Evolutionary conservation across 2,113 vertebrate genomes (phyloP).

Genomic region (Ceratotherium simum): DNA sequence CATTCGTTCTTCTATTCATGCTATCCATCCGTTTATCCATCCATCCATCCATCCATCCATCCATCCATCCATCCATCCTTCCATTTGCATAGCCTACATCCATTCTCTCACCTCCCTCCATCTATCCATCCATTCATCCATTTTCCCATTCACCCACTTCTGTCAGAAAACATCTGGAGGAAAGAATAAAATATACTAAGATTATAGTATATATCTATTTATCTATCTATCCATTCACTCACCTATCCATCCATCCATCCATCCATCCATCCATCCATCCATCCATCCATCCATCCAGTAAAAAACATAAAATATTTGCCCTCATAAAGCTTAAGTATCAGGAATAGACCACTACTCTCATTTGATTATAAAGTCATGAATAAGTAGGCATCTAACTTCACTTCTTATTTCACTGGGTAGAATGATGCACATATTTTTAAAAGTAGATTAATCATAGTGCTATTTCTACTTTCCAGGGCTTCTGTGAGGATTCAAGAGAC

Average conservation of each 20-base stretch:
- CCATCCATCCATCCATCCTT: background rate
- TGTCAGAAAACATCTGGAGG: background rate
- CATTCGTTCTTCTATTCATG: background rate
- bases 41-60: background rate
- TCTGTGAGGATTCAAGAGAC: conserved; percentile 18
- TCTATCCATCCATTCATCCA: background rate
- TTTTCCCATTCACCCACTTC: background rate
- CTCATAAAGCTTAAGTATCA: background rate
- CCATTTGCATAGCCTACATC: background rate
- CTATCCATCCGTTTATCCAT: background rate
- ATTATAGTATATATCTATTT: background rate
- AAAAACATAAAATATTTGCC: background rate
- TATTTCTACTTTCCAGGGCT: conserved; percentile 24
- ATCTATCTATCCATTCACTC: background rate
- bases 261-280: background rate
- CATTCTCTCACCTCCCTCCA: background rate
- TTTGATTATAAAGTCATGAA: background rate
- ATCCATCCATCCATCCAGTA: background rate
- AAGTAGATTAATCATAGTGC: background rate
- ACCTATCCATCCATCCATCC: background rate
- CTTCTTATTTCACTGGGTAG: background rate
- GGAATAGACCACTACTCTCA: background rate
- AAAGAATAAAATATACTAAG: background rate
- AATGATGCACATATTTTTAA: background rate
- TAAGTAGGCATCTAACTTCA: background rate